Conservation (phyloP, 2,113 vertebrate genomes). For the Marmota monax region DNA sequence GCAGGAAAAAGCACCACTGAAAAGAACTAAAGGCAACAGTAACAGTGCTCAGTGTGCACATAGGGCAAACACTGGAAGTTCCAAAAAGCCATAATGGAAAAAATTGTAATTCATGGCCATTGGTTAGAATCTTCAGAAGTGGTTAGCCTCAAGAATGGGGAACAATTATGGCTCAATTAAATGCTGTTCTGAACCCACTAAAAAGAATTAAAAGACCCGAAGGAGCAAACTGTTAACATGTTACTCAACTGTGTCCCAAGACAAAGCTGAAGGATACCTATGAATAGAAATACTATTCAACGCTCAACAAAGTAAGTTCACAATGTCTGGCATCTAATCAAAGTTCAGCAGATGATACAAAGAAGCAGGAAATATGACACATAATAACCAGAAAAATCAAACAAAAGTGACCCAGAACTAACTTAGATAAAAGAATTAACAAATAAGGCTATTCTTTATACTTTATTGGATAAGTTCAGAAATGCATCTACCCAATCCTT, state of each 20-base stretch:
- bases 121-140: background rate
- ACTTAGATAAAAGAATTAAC: background rate
- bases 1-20: background rate
- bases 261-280: background rate
- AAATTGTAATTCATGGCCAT: background rate
- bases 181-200: background rate
- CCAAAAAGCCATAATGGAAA: background rate
- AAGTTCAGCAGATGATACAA: background rate
- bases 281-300: too few relatives aligned
- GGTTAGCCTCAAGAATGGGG: background rate
- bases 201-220: background rate
- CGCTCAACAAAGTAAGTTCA: background rate
- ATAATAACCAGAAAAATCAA: background rate
- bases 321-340: background rate
- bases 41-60: too few relatives aligned
- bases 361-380: background rate
- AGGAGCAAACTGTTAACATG: background rate
- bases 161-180: conserved; percentile 30
- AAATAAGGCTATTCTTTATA: background rate
- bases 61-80: background rate
- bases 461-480: background rate
- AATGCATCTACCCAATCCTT: background rate
- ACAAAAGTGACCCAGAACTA: background rate
- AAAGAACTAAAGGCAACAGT: background rate
- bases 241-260: background rate